Base-by-base conservation (phyloP, 2,113 vertebrate species). In the Rhombomys opimus region DNA sequence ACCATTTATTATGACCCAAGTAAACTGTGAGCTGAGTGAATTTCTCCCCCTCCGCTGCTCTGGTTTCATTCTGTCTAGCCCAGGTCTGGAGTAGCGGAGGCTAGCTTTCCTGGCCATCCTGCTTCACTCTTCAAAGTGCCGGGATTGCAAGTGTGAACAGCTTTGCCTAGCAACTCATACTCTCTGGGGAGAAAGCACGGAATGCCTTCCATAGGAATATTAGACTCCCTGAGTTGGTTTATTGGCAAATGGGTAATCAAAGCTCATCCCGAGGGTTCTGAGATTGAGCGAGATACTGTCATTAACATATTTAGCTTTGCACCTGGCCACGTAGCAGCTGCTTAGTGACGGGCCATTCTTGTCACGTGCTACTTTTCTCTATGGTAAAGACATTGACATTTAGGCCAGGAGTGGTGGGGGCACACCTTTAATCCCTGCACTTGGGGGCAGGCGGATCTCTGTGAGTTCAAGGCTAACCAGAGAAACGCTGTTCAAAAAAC, bases 161-260 rank as follows among this genome's bases (percentile, higher is more conserved):
- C 32, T 52, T 52, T 32, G 76, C 27, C 50, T 30, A 78, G 27
- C 7, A 32, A 78, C 27, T 50, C 76, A 78, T 32, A 17, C 46
- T 78, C 15, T 78, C 27, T 54, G 50, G 50, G 52, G 6, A 50
- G 68, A 46, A 22, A 61, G 70, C 13, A 25, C 32, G 67, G 27
- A 46, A 72, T 91, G 46, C 84, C 82, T 72, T 59, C 32, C n/a
- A 41, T 25, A 18, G n/a, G 65, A 82, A n/a, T 82, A 10, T 23
- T 70, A 10, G n/a, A 76, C 23, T 46, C 38, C 38, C 41, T 46
- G 41, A 76, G 23, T 46, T 23, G 2, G 38, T 76, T 95, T n/a
- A 27, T 82, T 75, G 95, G 52, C 77, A 67, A 93, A 65, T 92
- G 78, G 57, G 68, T 94, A 78, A 22, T 75, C 68, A 89, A 67